A percentile compares a stretch with the other conserved stretches of the same genome.
Conservation (phyloP, 2,888 invertebrate genomes). For the Andricus curvator region DNA sequence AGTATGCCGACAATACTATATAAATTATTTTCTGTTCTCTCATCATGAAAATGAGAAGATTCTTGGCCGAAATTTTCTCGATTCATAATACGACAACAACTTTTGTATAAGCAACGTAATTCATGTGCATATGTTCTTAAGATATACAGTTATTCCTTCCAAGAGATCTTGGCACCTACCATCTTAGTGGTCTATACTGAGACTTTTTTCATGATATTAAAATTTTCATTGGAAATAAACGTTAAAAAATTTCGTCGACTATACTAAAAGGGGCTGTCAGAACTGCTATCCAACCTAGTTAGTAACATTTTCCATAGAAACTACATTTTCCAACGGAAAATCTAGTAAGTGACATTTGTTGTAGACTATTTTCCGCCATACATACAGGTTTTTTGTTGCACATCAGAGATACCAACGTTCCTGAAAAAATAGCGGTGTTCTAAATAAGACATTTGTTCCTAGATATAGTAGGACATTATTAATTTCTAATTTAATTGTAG, state of each 20-base stretch:
- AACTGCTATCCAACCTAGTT: neutral
- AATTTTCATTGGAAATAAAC: neutral
- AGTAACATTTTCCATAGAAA: too few relatives aligned
- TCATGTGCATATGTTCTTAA: neutral
- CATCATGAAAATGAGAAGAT: neutral
- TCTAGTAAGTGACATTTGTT: too few relatives aligned
- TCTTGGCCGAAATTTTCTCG: neutral
- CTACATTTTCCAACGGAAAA: too few relatives aligned
- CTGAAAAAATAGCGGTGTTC: neutral
- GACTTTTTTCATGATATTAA: neutral
- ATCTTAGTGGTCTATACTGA: neutral
- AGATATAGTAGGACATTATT: neutral
- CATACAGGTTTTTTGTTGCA: too few relatives aligned
- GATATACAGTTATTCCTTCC: neutral
- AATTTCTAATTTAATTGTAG: neutral
- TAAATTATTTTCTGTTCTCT: neutral
- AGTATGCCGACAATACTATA: neutral
- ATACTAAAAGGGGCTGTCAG: too few relatives aligned
- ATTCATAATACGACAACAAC: slow-evolving; percentile 16
- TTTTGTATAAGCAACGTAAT: slow-evolving; percentile 29
- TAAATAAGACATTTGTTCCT: neutral
- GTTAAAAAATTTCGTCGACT: neutral
- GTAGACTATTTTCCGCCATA: too few relatives aligned
- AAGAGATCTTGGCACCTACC: neutral
- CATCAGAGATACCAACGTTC: neutral